Evolutionary conservation across 1,140 invertebrate species (phyloP).

Genomic region (Thaumatotibia leucotreta): DNA sequence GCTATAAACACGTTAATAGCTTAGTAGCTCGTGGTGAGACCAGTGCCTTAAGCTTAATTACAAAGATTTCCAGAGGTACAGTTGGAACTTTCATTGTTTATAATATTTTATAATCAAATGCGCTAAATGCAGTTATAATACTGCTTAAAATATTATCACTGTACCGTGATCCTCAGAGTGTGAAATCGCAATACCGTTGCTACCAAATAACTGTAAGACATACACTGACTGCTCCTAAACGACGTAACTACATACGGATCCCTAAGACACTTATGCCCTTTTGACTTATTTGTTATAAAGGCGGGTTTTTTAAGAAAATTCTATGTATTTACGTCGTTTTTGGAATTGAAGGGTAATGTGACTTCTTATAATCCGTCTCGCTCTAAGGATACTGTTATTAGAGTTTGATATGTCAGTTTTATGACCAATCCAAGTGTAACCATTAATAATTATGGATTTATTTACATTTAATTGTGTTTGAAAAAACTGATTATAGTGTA

Average conservation of each 20-base stretch:
- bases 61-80: no score
- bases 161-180: background rate
- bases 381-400: constrained; percentile 6
- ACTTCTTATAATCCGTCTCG: background rate
- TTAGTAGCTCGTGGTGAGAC: no score
- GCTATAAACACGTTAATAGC: no score
- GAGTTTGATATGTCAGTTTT: constrained; percentile 8
- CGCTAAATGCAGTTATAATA: background rate
- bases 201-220: constrained; percentile 4
- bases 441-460: background rate
- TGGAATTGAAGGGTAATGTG: background rate
- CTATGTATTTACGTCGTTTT: background rate
- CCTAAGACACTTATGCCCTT: background rate
- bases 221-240: background rate
- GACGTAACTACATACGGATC: background rate
- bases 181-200: constrained; percentile 6
- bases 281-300: background rate
- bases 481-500: background rate
- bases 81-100: no score
- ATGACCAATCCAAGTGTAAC: background rate
- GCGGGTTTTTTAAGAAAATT: background rate
- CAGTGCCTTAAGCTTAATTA: no score
- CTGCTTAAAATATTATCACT: background rate
- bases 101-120: no score
- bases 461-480: background rate